phyloP scores from a whole-genome alignment of 2,888 invertebrate species.

The Lasioglossum figueresi region DNA sequence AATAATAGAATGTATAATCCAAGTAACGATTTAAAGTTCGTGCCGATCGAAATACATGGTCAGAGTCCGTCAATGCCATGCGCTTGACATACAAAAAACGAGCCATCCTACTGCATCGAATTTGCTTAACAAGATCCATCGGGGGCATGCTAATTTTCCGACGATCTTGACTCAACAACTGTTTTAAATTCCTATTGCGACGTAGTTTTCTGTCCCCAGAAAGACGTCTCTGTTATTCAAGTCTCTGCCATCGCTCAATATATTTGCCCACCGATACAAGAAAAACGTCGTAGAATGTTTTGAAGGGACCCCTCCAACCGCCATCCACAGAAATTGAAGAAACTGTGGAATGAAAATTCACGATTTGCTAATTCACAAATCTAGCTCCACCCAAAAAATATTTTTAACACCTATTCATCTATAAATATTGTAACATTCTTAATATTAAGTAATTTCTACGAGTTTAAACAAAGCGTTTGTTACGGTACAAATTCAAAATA shows the following conservation, averaged over 20 bases:
- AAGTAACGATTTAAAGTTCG: background rate
- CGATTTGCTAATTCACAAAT: background rate
- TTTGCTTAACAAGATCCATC: slow-evolving; percentile 38
- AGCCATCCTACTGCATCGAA: slow-evolving; percentile 24
- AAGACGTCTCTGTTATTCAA: background rate
- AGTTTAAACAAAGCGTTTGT: too few relatives aligned
- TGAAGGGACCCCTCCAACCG: background rate
- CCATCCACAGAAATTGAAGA: background rate
- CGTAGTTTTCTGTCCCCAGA: background rate
- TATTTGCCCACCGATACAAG: slow-evolving; percentile 13
- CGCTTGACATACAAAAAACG: slow-evolving; percentile 43
- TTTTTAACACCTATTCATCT: background rate
- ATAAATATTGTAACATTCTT: background rate
- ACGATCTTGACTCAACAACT: slow-evolving; percentile 25
- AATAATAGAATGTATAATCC: background rate
- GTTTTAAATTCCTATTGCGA: background rate
- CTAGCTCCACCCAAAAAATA: background rate
- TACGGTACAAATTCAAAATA: too few relatives aligned
- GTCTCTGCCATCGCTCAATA: background rate
- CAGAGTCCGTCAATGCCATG: slow-evolving; percentile 14
- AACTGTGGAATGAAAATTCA: background rate
- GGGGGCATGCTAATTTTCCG: slow-evolving; percentile 21
- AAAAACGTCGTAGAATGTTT: background rate
- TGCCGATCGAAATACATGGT: background rate
- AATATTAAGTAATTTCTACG: background rate